Percentiles rank a stretch among this genome's conserved stretches.
These are phyloP conservation scores for Pipistrellus nathusii DNA, from an alignment of 2,797 vertebrate species.

Conservation along the genomic window DNA sequence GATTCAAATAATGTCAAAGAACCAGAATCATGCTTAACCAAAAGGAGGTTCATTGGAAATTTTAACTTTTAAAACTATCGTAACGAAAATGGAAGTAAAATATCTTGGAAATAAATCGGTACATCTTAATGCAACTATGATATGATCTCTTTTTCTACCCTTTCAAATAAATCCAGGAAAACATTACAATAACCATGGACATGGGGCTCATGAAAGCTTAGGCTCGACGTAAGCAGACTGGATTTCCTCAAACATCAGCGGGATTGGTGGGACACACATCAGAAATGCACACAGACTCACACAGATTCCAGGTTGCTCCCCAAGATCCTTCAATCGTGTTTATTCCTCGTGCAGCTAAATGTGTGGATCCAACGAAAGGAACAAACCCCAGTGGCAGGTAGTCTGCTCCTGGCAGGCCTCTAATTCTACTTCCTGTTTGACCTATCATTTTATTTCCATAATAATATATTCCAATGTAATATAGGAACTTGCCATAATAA, in stretches of 20 bases:
- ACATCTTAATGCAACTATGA: not conserved
- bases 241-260: not conserved
- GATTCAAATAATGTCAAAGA: not conserved
- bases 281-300: not conserved
- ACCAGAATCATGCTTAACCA: not conserved
- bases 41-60: not conserved
- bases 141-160: not conserved
- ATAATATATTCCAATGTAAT: slow-evolving; percentile 41
- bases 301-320: not conserved
- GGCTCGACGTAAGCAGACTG: not conserved
- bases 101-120: not conserved
- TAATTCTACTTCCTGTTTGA: slow-evolving; percentile 82
- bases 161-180: not conserved
- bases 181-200: not conserved
- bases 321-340: not conserved
- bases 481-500: slow-evolving; percentile 83
- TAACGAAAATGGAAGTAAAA: not conserved
- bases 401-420: slow-evolving; percentile 60
- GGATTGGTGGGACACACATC: not conserved
- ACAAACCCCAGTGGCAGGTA: slow-evolving; percentile 35
- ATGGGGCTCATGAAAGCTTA: not conserved
- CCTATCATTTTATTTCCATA: slow-evolving; percentile 62
- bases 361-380: slow-evolving; percentile 9
- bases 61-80: not conserved
- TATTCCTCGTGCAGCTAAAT: slow-evolving; percentile 27